These are phyloP conservation scores for Drosophila quadrilineata DNA, from an alignment of 1,140 invertebrate genomes.

Conservation along the genomic window DNA sequence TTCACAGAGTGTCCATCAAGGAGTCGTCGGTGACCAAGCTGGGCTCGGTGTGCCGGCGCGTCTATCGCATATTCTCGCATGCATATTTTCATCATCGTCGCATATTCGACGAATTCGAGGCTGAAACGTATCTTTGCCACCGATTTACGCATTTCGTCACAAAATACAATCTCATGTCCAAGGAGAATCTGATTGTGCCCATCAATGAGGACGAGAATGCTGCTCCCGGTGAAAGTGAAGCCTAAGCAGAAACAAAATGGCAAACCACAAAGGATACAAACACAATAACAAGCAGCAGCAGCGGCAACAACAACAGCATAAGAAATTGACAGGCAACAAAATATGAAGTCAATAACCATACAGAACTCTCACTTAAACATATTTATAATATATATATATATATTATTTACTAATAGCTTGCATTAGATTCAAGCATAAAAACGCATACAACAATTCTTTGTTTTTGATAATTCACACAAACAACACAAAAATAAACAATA, in stretches of 20 bases:
- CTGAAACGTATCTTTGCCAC: conserved; percentile 96
- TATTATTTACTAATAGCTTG: conserved; percentile 65
- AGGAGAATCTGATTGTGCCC: conserved; percentile 99
- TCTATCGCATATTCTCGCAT: conserved; percentile 99
- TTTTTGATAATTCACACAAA: conserved; percentile 20
- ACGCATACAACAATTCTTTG: conserved; percentile 32
- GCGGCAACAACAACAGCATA: conserved; percentile 36
- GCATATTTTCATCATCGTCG: conserved; percentile 98
- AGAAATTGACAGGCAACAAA: conserved; percentile 40
- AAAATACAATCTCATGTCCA: conserved; percentile 99
- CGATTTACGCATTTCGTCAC: conserved; percentile 99
- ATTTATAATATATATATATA: conserved; percentile 69
- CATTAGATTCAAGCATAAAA: conserved; percentile 41
- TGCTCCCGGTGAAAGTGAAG: conserved; percentile 87
- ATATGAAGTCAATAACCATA: conserved; percentile 46
- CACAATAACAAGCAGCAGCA: conserved; percentile 17
- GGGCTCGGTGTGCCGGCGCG: conserved; percentile 98
- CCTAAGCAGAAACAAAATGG: conserved; percentile 54
- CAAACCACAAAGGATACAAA: conserved; percentile 14
- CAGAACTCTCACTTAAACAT: conserved; percentile 45
- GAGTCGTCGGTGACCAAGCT: conserved; percentile 99
- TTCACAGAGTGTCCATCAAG: conserved; percentile 96
- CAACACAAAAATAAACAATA: conserved; percentile 18
- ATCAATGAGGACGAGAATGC: conserved; percentile 84
- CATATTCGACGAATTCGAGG: conserved; percentile 99